Evolutionary conservation across 1,140 invertebrate genomes (phyloP).

Genomic region (Sycophila sp.): DNA sequence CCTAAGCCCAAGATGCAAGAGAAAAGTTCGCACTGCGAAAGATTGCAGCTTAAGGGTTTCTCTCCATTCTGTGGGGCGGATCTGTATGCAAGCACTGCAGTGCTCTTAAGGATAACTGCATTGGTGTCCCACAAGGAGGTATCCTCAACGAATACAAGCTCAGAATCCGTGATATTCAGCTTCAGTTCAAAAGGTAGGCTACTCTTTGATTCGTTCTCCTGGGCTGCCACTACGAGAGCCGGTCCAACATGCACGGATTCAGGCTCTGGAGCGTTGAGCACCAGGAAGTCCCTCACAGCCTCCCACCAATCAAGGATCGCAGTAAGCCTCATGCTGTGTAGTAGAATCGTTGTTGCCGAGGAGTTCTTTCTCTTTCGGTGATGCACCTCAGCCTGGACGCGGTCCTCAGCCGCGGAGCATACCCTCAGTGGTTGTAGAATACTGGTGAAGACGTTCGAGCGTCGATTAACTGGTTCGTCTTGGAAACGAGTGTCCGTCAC

Average conservation of each 20-base stretch:
- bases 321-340: constrained; percentile 96
- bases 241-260: constrained; percentile 40
- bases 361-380: constrained; percentile 73
- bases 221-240: constrained; percentile 1
- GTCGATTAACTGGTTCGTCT: constrained; percentile 74
- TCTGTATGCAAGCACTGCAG: constrained; percentile 85
- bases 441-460: constrained; percentile 88
- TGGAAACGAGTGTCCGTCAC: constrained; percentile 84
- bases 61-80: constrained; percentile 71
- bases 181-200: constrained; percentile 82
- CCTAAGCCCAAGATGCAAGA: constrained; percentile 87
- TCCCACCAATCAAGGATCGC: constrained; percentile 95
- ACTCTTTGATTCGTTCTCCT: constrained; percentile 30
- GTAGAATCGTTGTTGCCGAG: constrained; percentile 87
- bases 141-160: constrained; percentile 93
- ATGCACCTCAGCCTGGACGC: constrained; percentile 87
- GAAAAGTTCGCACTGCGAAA: constrained; percentile 93
- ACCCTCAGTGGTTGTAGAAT: constrained; percentile 82
- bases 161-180: constrained; percentile 94
- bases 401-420: constrained; percentile 62
- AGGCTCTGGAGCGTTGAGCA: constrained; percentile 60
- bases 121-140: constrained; percentile 88
- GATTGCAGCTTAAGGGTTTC: constrained; percentile 84
- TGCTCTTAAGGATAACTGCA: constrained; percentile 93
- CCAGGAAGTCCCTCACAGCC: constrained; percentile 83